phyloP scores from a whole-genome alignment of 1,140 invertebrate species.

The Chlorops oryzae region DNA sequence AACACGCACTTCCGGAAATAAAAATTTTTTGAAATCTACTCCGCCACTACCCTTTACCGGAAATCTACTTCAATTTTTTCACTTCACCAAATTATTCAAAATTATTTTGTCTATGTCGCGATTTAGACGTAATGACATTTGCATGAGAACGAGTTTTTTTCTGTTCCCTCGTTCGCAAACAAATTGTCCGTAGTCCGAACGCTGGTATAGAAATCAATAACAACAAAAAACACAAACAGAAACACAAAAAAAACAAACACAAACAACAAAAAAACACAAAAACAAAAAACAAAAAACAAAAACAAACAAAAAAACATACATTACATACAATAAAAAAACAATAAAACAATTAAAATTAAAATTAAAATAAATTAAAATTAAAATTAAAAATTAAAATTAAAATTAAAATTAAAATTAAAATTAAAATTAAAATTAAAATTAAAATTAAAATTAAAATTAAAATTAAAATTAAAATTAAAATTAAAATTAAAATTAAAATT shows the following conservation, averaged over 20 bases:
- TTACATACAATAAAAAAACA: background rate
- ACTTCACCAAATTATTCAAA: too few relatives aligned
- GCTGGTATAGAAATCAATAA: too few relatives aligned
- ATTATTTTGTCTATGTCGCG: too few relatives aligned
- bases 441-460: background rate
- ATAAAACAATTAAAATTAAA: background rate
- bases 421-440: background rate
- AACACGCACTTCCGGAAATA: too few relatives aligned
- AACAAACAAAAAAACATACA: background rate
- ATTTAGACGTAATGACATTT: too few relatives aligned
- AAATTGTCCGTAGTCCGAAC: too few relatives aligned
- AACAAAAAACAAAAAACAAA: background rate
- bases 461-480: background rate
- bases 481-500: background rate
- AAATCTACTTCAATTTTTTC: too few relatives aligned
- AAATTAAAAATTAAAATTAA: background rate
- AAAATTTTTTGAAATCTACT: too few relatives aligned
- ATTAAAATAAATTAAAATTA: background rate
- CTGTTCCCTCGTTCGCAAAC: too few relatives aligned
- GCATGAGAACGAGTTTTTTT: too few relatives aligned
- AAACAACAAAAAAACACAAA: background rate
- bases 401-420: background rate
- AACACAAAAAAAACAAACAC: background rate
- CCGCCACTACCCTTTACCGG: too few relatives aligned
- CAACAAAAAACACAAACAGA: background rate